phyloP scores from a whole-genome alignment of 1,140 invertebrate genomes.

The Calycopis cecrops region DNA sequence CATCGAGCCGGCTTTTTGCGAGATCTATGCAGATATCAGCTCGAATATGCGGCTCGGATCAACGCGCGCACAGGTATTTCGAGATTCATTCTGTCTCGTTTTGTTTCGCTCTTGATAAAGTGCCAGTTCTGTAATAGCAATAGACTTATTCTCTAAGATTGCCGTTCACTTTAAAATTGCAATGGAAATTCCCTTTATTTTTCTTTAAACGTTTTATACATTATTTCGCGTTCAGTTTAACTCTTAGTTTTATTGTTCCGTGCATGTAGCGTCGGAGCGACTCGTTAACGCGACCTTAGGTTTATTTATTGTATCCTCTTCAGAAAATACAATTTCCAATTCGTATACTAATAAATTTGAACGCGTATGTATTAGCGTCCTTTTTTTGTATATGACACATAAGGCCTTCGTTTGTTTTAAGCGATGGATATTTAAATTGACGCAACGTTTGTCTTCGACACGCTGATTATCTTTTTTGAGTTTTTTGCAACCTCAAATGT shows the following conservation, averaged over 20 bases:
- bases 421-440: slow-evolving; percentile 5
- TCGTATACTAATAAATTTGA: slow-evolving; percentile 61
- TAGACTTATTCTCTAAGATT: slow-evolving; percentile 21
- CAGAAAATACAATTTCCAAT: slow-evolving; percentile 68
- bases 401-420: slow-evolving; percentile 13
- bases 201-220: slow-evolving; percentile 16
- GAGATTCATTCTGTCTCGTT: slow-evolving; percentile 44
- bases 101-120: slow-evolving; percentile 37
- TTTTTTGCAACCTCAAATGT: too few relatives aligned
- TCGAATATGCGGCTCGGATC: slow-evolving; percentile 49
- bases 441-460: not conserved
- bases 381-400: slow-evolving; percentile 14
- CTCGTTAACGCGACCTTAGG: slow-evolving; percentile 69
- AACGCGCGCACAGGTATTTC: slow-evolving; percentile 46
- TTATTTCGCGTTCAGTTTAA: slow-evolving; percentile 47
- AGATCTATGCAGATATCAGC: slow-evolving; percentile 53
- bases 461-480: not conserved
- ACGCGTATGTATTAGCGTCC: slow-evolving; percentile 40
- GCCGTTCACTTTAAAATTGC: slow-evolving; percentile 8
- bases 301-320: slow-evolving; percentile 71
- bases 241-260: slow-evolving; percentile 58
- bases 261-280: slow-evolving; percentile 49
- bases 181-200: slow-evolving; percentile 8
- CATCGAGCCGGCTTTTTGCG: slow-evolving; percentile 43
- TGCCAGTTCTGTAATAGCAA: slow-evolving; percentile 30